Percentiles rank a stretch among this genome's conserved stretches.
Evolutionary conservation across 64 coral and sea anemone genomes (phyloP).

Genomic region (Astreopora myriophthalma): DNA sequence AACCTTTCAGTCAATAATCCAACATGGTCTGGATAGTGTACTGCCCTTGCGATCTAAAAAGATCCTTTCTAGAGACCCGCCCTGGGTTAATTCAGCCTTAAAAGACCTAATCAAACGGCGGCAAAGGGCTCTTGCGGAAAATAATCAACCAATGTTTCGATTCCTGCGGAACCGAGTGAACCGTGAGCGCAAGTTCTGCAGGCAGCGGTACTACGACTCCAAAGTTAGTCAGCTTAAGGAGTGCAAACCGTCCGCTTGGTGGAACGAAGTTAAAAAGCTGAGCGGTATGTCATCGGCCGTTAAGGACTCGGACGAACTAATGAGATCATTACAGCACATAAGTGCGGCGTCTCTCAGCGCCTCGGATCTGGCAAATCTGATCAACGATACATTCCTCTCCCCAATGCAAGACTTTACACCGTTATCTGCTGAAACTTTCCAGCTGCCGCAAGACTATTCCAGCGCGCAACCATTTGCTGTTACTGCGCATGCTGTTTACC

Average conservation of each 20-base stretch:
- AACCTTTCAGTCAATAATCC: conserved; percentile 25
- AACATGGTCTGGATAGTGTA: conserved; percentile 18
- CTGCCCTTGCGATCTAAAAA: conserved; percentile 54
- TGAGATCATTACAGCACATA: neutral
- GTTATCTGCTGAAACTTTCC: neutral
- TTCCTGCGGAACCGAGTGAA: conserved; percentile 23
- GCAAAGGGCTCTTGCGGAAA: conserved; percentile 23
- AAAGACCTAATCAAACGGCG: conserved; percentile 8
- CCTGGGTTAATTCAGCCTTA: conserved; percentile 22
- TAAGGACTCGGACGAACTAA: neutral
- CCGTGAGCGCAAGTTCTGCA: neutral
- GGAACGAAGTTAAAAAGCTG: conserved; percentile 36
- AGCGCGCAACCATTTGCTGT: neutral
- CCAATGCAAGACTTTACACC: conserved; percentile 45
- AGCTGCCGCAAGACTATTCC: too few species aligned
- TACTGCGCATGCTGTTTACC: neutral
- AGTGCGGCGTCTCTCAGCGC: neutral
- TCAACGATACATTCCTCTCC: conserved; percentile 47
- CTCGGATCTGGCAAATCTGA: neutral
- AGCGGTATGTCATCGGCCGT: neutral
- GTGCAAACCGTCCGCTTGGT: conserved; percentile 19
- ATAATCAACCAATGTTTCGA: neutral
- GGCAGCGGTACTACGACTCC: neutral
- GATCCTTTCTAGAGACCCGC: conserved; percentile 28
- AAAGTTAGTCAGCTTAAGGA: conserved; percentile 27